These are phyloP conservation scores for Tetropium fuscum DNA, from an alignment of 2,888 invertebrate genomes.

Conservation along the genomic window DNA sequence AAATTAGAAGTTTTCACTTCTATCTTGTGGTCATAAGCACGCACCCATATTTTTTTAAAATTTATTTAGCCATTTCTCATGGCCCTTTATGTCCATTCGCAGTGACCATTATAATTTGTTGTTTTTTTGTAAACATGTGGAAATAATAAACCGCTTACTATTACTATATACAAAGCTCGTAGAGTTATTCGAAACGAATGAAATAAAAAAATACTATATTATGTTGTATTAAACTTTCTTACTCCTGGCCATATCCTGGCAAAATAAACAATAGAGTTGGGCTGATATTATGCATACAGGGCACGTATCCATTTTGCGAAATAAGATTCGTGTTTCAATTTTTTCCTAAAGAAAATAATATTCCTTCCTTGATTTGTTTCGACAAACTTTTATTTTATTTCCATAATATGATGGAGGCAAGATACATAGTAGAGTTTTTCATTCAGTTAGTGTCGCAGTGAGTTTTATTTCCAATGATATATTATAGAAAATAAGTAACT, in stretches of 20 bases:
- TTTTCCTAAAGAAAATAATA: conserved; percentile 29
- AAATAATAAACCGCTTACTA: too few species aligned
- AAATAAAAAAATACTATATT: background rate
- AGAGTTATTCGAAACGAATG: too few species aligned
- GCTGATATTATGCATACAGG: conserved; percentile 16
- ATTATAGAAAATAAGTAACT: too few species aligned
- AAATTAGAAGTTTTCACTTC: too few species aligned
- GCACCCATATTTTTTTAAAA: too few species aligned
- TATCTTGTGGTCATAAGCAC: too few species aligned
- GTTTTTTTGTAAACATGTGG: too few species aligned
- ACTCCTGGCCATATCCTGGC: conserved; percentile 1
- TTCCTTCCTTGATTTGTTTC: conserved; percentile 23
- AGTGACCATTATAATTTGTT: too few species aligned
- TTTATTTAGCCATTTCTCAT: too few species aligned
- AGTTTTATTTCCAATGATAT: too few species aligned
- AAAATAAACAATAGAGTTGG: conserved; percentile 14
- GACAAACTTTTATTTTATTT: conserved; percentile 21
- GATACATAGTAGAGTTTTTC: background rate
- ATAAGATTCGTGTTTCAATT: conserved; percentile 32
- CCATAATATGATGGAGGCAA: background rate
- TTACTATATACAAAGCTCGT: too few species aligned
- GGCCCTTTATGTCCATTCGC: too few species aligned
- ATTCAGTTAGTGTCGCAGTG: background rate
- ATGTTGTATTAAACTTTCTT: conserved; percentile 12
- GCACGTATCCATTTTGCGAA: conserved; percentile 32